These are phyloP conservation scores for Nipponia nippon DNA, from an alignment of 2,113 vertebrate genomes.

Conservation along the genomic window DNA sequence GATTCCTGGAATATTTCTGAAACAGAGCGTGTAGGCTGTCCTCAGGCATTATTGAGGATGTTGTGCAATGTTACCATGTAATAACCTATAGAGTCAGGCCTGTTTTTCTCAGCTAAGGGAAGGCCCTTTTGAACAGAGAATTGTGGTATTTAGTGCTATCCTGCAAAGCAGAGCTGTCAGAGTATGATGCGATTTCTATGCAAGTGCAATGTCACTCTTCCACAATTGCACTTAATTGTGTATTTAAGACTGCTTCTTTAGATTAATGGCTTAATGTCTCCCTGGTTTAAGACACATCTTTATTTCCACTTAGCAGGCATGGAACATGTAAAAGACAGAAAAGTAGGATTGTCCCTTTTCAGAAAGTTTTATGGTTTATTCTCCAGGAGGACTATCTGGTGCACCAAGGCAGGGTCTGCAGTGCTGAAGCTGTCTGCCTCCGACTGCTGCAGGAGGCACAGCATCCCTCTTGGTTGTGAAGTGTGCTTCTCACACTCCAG, in stretches of 20 bases:
- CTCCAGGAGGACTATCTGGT: neutral
- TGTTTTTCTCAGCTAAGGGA: neutral
- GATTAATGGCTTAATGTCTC: conserved; percentile 10
- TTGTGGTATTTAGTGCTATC: neutral
- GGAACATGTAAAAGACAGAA: neutral
- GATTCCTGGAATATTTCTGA: neutral
- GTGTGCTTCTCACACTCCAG: neutral
- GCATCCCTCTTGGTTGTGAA: neutral
- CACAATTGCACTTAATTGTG: neutral
- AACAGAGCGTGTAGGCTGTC: neutral
- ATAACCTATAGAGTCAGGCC: neutral
- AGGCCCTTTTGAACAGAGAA: neutral
- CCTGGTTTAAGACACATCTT: neutral
- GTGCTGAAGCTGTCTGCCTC: neutral
- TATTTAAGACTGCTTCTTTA: neutral
- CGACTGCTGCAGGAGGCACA: accelerated
- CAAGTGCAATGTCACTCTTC: neutral
- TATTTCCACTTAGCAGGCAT: neutral
- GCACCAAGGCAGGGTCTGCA: neutral
- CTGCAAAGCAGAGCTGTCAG: neutral
- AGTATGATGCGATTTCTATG: neutral
- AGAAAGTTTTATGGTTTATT: neutral
- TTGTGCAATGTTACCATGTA: neutral
- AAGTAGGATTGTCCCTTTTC: neutral
- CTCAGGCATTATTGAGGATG: neutral